phyloP scores from a whole-genome alignment of 2,113 vertebrate genomes.

The Limanda limanda region DNA sequence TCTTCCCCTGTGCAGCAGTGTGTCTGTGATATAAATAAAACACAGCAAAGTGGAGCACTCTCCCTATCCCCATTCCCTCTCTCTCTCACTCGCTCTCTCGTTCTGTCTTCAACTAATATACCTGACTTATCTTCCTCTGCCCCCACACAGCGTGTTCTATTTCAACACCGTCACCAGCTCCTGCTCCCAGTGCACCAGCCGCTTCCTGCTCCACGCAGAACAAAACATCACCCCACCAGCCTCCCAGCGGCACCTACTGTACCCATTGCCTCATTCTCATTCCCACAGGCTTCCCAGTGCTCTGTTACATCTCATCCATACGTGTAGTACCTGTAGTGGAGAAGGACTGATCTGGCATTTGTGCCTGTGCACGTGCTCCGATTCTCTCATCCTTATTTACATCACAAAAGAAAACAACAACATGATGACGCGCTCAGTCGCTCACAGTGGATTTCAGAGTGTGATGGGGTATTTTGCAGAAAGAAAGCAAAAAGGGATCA shows the following conservation, averaged over 20 bases:
- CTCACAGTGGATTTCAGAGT: background rate
- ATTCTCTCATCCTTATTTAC: slow-evolving; percentile 52
- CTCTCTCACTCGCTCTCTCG: background rate
- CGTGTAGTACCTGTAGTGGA: background rate
- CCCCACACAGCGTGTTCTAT: slow-evolving; percentile 61
- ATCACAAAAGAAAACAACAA: slow-evolving; percentile 61
- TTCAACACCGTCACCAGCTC: slow-evolving; percentile 66
- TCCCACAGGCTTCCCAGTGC: slow-evolving; percentile 35
- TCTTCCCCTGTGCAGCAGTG: slow-evolving; percentile 22
- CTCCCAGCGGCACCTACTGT: slow-evolving; percentile 39
- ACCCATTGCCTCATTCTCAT: slow-evolving; percentile 47
- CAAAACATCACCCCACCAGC: slow-evolving; percentile 73
- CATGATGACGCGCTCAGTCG: slow-evolving; percentile 10
- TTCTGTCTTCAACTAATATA: slow-evolving; percentile 40
- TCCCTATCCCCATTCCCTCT: slow-evolving; percentile 35
- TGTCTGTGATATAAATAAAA: slow-evolving; percentile 77
- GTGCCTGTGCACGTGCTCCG: slow-evolving; percentile 41
- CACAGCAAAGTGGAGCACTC: slow-evolving; percentile 63
- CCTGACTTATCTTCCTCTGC: slow-evolving; percentile 20
- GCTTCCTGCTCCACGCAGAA: slow-evolving; percentile 60
- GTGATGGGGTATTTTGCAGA: background rate
- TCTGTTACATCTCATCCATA: slow-evolving; percentile 17
- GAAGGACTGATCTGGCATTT: slow-evolving; percentile 6
- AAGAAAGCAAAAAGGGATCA: background rate
- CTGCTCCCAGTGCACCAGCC: slow-evolving; percentile 49